phyloP scores from a whole-genome alignment of 53 echinoderm and acorn worm genomes.

The Astropecten irregularis region DNA sequence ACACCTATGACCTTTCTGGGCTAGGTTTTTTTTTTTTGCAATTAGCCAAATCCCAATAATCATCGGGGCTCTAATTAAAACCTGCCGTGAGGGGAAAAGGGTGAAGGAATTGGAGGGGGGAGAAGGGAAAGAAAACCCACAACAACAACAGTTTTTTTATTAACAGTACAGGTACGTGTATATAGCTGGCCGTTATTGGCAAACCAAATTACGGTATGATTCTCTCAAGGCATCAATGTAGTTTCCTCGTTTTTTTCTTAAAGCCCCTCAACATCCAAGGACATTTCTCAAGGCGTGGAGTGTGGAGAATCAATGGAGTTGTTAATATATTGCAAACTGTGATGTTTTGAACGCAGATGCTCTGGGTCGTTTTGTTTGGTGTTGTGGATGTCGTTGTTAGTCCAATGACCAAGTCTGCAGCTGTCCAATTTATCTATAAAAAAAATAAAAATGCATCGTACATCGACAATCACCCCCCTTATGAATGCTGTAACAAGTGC shows the following conservation, averaged over 20 bases:
- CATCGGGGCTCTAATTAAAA: too few relatives aligned
- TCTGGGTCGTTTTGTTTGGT: not conserved
- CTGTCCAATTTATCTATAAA: not conserved
- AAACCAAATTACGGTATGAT: not conserved
- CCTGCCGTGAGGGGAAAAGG: too few relatives aligned
- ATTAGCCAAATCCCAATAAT: too few relatives aligned
- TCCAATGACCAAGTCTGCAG: not conserved
- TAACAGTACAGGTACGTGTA: not conserved
- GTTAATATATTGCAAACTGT: conserved; percentile 21
- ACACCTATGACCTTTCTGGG: too few relatives aligned
- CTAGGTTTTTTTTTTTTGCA: too few relatives aligned
- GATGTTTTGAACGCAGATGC: conserved; percentile 41
- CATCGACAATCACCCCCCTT: too few relatives aligned
- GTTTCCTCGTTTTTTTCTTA: too few relatives aligned
- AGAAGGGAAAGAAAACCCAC: too few relatives aligned
- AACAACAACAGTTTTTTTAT: not conserved
- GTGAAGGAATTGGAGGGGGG: too few relatives aligned
- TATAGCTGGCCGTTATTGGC: not conserved
- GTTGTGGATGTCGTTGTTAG: too few relatives aligned
- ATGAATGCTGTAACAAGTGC: too few relatives aligned
- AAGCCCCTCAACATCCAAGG: conserved; percentile 39
- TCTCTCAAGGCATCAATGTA: not conserved
- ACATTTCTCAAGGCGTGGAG: not conserved
- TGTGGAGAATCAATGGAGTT: conserved; percentile 11
- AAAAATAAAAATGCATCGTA: too few relatives aligned